Evolutionary conservation across 2,113 vertebrate species (phyloP).

Genomic region (Murina feae): DNA sequence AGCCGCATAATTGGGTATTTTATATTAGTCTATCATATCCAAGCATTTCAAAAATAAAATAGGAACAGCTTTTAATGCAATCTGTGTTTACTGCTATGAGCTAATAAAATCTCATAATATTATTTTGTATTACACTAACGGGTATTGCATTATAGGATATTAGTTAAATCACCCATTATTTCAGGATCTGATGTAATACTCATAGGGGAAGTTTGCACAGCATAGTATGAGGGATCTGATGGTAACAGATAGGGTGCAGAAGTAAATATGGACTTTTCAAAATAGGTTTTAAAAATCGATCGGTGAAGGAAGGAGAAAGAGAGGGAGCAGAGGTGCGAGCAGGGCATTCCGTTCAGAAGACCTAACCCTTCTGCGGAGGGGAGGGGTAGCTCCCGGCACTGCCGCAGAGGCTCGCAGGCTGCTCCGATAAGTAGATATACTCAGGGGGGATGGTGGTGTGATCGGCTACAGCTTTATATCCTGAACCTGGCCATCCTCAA

Average conservation of each 20-base stretch:
- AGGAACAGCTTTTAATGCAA: constrained; percentile 81
- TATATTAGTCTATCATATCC: constrained; percentile 72
- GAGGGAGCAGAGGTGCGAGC: background rate
- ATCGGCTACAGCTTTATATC: background rate
- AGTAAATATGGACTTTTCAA: constrained; percentile 1
- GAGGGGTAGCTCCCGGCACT: background rate
- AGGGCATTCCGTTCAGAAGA: background rate
- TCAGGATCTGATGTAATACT: constrained; percentile 60
- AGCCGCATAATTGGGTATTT: constrained; percentile 72
- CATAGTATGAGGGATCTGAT: background rate
- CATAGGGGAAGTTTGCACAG: constrained; percentile 32
- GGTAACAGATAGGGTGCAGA: background rate
- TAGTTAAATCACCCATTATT: constrained; percentile 73
- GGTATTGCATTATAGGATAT: constrained; percentile 73
- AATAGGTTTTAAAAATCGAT: background rate
- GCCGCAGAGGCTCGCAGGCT: background rate
- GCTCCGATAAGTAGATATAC: background rate
- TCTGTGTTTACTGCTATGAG: constrained; percentile 81
- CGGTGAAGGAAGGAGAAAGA: background rate
- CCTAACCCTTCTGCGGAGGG: background rate
- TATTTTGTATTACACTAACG: constrained; percentile 80
- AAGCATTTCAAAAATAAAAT: constrained; percentile 78
- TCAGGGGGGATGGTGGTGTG: background rate
- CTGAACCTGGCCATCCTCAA: background rate
- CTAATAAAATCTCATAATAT: constrained; percentile 80